These are phyloP conservation scores for Osmoderma eremita DNA, from an alignment of 2,888 invertebrate genomes.

Conservation along the genomic window DNA sequence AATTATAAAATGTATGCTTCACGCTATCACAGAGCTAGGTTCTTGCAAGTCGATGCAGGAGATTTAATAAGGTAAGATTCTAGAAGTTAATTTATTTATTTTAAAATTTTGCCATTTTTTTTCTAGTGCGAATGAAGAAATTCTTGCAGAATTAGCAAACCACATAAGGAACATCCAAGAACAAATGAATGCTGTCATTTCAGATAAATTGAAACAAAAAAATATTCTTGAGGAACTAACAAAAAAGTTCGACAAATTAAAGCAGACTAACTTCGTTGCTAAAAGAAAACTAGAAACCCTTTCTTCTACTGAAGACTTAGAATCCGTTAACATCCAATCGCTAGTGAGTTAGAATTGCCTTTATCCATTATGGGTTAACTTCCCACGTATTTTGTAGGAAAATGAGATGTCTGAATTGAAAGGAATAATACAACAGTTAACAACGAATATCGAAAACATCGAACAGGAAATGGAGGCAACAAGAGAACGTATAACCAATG, in stretches of 20 bases:
- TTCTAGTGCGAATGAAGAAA: conserved; percentile 57
- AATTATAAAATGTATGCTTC: conserved; percentile 80
- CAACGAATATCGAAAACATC: conserved; percentile 56
- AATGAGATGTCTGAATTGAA: conserved; percentile 58
- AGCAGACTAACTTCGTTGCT: conserved; percentile 49
- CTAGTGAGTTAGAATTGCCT: conserved; percentile 51
- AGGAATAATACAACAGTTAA: conserved; percentile 62
- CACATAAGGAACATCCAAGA: conserved; percentile 51
- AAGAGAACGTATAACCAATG: conserved; percentile 55
- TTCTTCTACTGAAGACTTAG: conserved; percentile 58
- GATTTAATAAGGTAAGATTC: conserved; percentile 68
- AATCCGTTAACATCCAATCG: conserved; percentile 56
- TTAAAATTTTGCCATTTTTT: neutral
- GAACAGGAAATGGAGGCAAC: conserved; percentile 55
- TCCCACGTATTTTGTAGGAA: conserved; percentile 51
- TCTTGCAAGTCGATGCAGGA: conserved; percentile 73
- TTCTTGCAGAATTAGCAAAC: conserved; percentile 62
- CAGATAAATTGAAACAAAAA: conserved; percentile 52
- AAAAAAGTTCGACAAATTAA: conserved; percentile 55
- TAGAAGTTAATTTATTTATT: no score
- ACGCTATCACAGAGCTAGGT: conserved; percentile 66
- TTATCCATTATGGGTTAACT: conserved; percentile 20
- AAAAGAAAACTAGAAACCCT: conserved; percentile 54
- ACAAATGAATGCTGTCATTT: conserved; percentile 53
- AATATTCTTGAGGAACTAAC: conserved; percentile 53